Evolutionary conservation across 2,113 vertebrate species (phyloP), one percentile per base, ranked within the genome.

Genomic region (Heteronetta atricapilla): DNA sequence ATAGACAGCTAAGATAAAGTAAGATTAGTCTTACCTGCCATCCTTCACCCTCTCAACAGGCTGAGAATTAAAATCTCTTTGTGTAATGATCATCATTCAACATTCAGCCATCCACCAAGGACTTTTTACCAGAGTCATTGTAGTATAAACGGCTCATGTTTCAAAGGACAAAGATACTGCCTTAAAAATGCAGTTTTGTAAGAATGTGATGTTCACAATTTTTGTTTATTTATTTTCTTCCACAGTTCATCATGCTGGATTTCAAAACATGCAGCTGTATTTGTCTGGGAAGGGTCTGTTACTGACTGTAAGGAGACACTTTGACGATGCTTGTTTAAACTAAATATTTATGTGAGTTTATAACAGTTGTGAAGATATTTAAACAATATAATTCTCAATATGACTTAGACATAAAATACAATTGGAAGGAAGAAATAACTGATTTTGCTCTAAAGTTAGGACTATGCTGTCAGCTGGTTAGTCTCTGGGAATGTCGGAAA

Each of bases 191-290:
- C 17, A 86, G 31, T 34, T 92, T 76, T 50, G 48, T 82, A 55
- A 60, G 82, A 88, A 69, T 50, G 56, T 48, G 23, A 44, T 78
- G 34, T 81, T 82, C 60, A 73, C 21, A 70, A 46, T 73, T 84
- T 93, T 92, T 62, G 11, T 52, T 82, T 92, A 82, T 28, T 60
- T 48, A 69, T 90, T 86, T 96, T 48, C 11, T 48, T 48, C 46
- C 88, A 81, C 68, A 80, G 77, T 82, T 92, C 69, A 50, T 86
- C 92, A 34, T 60, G 19, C 48, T 89, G 19, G 1, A 73, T 82
- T 97, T 92, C 66, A 75, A 94, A 95, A 94, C 40, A 92, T 68
- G 44, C 89, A 93, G 52, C 42, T 93, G 44, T 64, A 66, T 90
- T 95, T 90, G 52, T n/a, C 72, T 88, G 64, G 50, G 64, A 88